A percentile compares a stretch with the other conserved stretches of the same genome.
Conservation (phyloP, 2,888 invertebrate species). For the Oligia fasciuncula region DNA sequence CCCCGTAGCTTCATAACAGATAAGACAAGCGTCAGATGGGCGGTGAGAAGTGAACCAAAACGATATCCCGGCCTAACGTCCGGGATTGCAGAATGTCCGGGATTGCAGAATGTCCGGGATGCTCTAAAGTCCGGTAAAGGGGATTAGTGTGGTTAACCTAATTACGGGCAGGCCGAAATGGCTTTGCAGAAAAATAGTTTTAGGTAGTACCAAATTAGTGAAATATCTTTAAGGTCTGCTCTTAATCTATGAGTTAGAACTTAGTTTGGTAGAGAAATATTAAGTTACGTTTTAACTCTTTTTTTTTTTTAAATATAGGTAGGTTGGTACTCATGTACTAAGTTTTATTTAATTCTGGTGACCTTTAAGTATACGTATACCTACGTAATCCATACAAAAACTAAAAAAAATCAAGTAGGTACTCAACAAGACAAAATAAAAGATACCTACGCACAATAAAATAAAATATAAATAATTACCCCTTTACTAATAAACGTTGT, state of each 20-base stretch:
- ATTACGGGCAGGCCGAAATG: slow-evolving; percentile 17
- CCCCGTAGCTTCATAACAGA: slow-evolving; percentile 1
- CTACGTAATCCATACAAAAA: background rate
- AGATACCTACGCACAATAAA: background rate
- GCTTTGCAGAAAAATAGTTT: slow-evolving; percentile 29
- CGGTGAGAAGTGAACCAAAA: slow-evolving; percentile 13
- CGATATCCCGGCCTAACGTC: background rate
- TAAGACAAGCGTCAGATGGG: slow-evolving; percentile 1
- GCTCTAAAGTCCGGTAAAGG: slow-evolving; percentile 24
- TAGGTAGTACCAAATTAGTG: background rate
- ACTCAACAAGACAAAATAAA: background rate
- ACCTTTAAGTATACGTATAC: background rate
- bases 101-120: slow-evolving; percentile 19
- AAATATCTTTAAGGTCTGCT: background rate
- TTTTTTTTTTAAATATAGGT: background rate
- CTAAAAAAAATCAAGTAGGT: background rate
- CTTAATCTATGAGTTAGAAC: background rate
- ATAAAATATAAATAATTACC: background rate
- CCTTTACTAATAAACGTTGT: no score
- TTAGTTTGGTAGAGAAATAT: background rate
- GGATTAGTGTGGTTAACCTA: slow-evolving; percentile 44
- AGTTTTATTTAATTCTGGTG: background rate
- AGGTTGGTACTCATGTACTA: no score
- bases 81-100: slow-evolving; percentile 19
- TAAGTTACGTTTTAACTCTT: background rate